A percentile compares a stretch with the other conserved stretches of the same genome.
Conservation (phyloP, 2,113 vertebrate species). For the Dipodomys merriami region DNA sequence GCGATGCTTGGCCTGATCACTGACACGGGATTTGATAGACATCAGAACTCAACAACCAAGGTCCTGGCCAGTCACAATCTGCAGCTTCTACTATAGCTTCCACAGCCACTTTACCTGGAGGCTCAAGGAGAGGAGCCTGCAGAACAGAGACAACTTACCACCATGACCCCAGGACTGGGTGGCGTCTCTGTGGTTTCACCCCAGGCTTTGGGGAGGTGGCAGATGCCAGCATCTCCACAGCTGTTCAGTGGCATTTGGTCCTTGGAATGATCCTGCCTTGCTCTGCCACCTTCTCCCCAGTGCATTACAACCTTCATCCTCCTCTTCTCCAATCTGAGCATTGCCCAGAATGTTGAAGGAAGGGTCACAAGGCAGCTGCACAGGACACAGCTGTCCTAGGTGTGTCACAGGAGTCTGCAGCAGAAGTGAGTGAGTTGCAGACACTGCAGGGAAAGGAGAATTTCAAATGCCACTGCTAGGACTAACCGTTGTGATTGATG, state of each 20-base stretch:
- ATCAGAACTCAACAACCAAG: neutral
- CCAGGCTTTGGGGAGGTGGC: neutral
- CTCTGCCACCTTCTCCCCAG: neutral
- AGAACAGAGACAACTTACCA: no score
- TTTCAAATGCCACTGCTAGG: fast-evolving
- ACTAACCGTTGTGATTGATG: fast-evolving
- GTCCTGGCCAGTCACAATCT: neutral
- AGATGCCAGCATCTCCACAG: neutral
- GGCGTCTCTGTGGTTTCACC: fast-evolving
- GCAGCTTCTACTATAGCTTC: neutral
- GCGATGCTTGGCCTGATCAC: fast-evolving
- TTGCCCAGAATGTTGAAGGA: fast-evolving
- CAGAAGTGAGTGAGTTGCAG: no score
- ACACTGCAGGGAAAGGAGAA: fast-evolving
- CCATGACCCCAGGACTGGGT: neutral
- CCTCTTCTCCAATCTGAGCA: no score
- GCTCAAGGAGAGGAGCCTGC: neutral
- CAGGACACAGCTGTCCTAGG: neutral
- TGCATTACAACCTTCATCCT: neutral
- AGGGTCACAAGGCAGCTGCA: neutral
- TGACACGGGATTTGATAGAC: fast-evolving
- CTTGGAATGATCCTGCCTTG: no score
- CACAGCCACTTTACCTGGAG: fast-evolving
- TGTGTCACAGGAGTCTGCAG: fast-evolving
- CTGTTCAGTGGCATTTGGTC: neutral